Base-by-base conservation (phyloP, 2,113 vertebrate genomes). In the Verasper variegatus region DNA sequence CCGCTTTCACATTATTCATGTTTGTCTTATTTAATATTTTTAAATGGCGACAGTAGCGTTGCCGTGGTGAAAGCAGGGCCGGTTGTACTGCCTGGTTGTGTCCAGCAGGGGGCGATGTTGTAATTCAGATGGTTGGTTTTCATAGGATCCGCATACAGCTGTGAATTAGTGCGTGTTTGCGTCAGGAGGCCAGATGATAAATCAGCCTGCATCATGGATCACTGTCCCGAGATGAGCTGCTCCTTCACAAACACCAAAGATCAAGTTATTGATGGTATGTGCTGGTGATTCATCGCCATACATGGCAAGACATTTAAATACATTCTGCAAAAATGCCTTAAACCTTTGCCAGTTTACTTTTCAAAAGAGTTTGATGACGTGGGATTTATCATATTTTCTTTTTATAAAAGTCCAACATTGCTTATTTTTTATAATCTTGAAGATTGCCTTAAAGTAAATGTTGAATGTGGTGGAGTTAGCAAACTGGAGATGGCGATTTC, bases 41-140 rank as follows among this genome's bases (percentile, higher is more conserved):
- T 4, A 14, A 61, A 10, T 4, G 2, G 6, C 3, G 7, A 1
- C 4, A 23, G 15, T 0, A n/a, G 24, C 51, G 42, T 18, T 59
- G 45, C 23, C 45, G 17, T 26, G 18, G 42, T 69, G 47, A 1
- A 31, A 56, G 3, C 31, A 60, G 24, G 1, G 5, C 0, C 0
- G 3, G 5, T 60, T 86, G 88, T 82, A 76, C 49, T 89, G 23
- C 24, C 35, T 20, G 9, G 0, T 24, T 81, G 2, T 31, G 12
- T 57, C 89, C 93, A 89, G 86, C 81, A 93, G 92, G 88, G 78
- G 84, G 59, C 13, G 76, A 4, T 87, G 54, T 87, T 90, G 92
- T 81, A 69, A 66, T 89, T 87, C 76, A 68, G 47, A 87, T 81
- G 13, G 45, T 4, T 17, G 40, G 0, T 18, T 0, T 59, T 1